Evolutionary conservation across 2,113 vertebrate genomes (phyloP).

Genomic region (cattle (Bos taurus)): DNA sequence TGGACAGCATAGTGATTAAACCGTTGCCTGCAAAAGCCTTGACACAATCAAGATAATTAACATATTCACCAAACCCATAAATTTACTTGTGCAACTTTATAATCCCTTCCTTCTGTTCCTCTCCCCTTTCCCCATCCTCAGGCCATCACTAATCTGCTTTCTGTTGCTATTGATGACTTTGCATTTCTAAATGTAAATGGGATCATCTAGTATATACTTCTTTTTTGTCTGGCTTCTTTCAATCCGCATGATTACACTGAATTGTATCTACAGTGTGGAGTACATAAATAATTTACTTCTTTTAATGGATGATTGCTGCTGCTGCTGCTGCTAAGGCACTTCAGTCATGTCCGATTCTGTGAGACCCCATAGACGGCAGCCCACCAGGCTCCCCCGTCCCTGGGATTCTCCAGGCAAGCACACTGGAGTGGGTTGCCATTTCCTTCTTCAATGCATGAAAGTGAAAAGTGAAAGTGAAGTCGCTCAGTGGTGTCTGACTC

Average conservation of each 20-base stretch:
- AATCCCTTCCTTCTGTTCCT: background rate
- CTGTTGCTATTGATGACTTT: background rate
- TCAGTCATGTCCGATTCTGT: no score
- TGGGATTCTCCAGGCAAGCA: no score
- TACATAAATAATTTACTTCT: background rate
- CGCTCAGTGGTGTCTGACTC: no score
- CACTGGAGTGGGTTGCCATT: no score
- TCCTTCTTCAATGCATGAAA: no score
- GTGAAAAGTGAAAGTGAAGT: no score
- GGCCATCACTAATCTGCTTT: background rate
- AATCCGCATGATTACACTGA: background rate
- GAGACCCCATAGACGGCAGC: no score
- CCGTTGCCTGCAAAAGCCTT: background rate
- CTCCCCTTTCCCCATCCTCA: background rate
- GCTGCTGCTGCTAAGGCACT: no score
- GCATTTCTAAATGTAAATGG: background rate
- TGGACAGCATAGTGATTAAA: background rate
- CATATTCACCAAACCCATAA: background rate
- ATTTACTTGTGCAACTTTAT: background rate
- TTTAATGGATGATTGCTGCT: background rate
- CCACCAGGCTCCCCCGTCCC: no score
- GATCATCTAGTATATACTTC: background rate
- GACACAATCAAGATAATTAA: background rate
- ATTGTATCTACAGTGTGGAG: background rate
- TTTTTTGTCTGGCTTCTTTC: background rate